phyloP scores from a whole-genome alignment of 2,888 invertebrate genomes.

The Drosophila nr. medialis region DNA sequence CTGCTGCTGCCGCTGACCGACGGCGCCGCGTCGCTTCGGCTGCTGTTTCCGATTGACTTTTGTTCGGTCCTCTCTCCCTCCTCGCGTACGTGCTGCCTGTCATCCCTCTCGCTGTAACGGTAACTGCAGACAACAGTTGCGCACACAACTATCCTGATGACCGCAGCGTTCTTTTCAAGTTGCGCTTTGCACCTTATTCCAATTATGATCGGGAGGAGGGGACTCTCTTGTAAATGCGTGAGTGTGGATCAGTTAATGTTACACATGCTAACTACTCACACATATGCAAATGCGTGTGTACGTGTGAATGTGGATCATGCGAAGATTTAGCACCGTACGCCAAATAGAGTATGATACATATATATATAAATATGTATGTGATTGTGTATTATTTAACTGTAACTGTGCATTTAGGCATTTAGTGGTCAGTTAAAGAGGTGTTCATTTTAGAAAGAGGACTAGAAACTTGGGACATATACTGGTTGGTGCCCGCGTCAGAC shows the following conservation, averaged over 20 bases:
- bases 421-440: not conserved
- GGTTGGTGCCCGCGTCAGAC: no score
- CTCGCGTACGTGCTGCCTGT: not conserved
- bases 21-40: not conserved
- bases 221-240: not conserved
- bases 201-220: fast-evolving
- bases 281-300: not conserved
- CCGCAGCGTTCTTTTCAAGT: conserved; percentile 18
- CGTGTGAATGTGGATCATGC: not conserved
- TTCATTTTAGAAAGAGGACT: no score
- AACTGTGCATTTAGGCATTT: not conserved
- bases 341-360: not conserved
- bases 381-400: not conserved
- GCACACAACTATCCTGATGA: conserved; percentile 18
- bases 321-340: not conserved
- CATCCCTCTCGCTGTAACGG: conserved; percentile 16
- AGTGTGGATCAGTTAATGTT: not conserved
- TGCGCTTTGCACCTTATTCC: not conserved
- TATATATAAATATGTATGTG: not conserved
- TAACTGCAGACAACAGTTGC: conserved; percentile 34
- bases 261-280: not conserved
- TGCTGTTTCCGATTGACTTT: conserved; percentile 53
- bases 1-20: conserved; percentile 36
- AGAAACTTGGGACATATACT: no score
- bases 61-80: conserved; percentile 13